These are phyloP conservation scores for Rhinoraja longicauda DNA, from an alignment of 2,797 vertebrate species.

Conservation along the genomic window DNA sequence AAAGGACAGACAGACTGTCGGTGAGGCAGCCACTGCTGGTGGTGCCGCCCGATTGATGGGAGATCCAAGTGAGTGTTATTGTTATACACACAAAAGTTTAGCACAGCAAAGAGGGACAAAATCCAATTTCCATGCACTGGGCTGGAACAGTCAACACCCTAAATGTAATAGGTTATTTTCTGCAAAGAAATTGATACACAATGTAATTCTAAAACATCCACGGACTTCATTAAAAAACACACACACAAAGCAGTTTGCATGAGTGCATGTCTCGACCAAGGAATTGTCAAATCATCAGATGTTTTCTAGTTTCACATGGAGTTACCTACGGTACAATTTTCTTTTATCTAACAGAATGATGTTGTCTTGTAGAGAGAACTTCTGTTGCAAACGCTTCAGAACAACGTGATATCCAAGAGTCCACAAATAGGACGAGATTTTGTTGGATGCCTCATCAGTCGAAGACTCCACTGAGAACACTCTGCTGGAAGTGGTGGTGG, in stretches of 20 bases:
- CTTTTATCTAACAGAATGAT: background rate
- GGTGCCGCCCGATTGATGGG: no score
- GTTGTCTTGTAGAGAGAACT: background rate
- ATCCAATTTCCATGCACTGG: background rate
- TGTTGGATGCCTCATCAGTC: background rate
- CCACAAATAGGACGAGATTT: background rate
- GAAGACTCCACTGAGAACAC: background rate
- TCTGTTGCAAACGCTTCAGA: background rate
- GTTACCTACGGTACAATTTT: background rate
- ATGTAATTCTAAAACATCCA: background rate
- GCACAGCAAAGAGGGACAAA: no score
- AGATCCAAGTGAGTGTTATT: no score
- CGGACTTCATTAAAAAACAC: conserved; percentile 12
- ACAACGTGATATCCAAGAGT: background rate
- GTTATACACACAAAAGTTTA: no score
- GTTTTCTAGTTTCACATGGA: background rate
- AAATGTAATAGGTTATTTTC: conserved; percentile 10
- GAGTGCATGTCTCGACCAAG: background rate
- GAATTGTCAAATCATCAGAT: conserved; percentile 19
- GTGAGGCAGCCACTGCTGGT: no score
- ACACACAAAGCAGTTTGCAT: background rate
- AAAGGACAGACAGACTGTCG: no score
- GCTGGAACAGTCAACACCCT: conserved; percentile 28
- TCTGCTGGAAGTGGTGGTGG: no score
- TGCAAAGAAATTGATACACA: conserved; percentile 14